Evolutionary conservation across 2,113 vertebrate genomes (phyloP).

Genomic region (Sclerurus mexicanus): DNA sequence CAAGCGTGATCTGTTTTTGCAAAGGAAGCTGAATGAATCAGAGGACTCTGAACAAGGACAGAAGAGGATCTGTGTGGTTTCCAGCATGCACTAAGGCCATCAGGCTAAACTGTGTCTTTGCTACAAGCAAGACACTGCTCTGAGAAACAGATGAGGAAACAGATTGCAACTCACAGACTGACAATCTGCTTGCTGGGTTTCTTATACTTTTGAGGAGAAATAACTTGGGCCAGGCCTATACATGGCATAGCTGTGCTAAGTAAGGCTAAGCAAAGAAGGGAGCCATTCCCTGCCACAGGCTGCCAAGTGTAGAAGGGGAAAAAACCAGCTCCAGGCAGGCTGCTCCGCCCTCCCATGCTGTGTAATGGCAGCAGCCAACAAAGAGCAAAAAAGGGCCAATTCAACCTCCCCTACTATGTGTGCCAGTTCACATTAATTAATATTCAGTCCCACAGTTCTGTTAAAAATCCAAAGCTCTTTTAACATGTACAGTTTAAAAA

Average conservation of each 20-base stretch:
- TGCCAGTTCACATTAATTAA: not conserved
- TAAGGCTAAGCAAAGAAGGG: not conserved
- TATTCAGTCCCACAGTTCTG: not conserved
- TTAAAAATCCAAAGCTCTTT: not conserved
- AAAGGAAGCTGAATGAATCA: not conserved
- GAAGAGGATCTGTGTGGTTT: not conserved
- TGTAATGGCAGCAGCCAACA: constrained; percentile 10
- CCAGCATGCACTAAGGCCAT: not conserved
- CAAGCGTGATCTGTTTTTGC: not conserved
- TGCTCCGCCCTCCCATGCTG: constrained; percentile 22
- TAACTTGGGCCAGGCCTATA: constrained; percentile 38
- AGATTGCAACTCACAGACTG: constrained; percentile 51
- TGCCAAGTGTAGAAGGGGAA: constrained; percentile 19
- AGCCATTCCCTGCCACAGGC: constrained; percentile 25
- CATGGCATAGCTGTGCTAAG: not conserved
- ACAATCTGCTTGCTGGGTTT: constrained; percentile 50
- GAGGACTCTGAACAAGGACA: not conserved
- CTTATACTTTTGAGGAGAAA: constrained; percentile 25
- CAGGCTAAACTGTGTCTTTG: constrained; percentile 39
- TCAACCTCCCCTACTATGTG: not conserved
- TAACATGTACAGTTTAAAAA: not conserved
- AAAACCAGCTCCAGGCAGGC: not conserved
- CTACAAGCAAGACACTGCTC: constrained; percentile 43
- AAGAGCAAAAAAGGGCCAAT: not conserved
- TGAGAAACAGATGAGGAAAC: constrained; percentile 61